phyloP scores from a whole-genome alignment of 2,888 invertebrate genomes.

The Therioaphis trifolii region DNA sequence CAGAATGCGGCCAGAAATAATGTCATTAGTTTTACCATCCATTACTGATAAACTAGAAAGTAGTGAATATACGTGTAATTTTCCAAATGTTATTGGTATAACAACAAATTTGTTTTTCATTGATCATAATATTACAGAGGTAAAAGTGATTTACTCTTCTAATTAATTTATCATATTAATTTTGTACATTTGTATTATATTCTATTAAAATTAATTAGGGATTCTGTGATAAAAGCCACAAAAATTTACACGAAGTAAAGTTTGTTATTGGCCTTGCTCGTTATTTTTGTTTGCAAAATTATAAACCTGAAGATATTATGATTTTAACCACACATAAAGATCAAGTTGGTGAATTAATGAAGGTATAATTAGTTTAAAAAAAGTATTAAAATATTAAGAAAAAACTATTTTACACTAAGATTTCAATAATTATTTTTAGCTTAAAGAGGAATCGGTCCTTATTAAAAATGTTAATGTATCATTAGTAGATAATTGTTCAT shows the following conservation, averaged over 20 bases:
- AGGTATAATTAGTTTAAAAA: constrained; percentile 68
- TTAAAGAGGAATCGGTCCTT: constrained; percentile 51
- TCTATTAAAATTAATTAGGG: constrained; percentile 63
- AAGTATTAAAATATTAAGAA: constrained; percentile 68
- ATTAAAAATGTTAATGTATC: constrained; percentile 69
- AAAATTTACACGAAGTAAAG: constrained; percentile 75
- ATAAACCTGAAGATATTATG: constrained; percentile 75
- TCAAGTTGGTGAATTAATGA: constrained; percentile 42
- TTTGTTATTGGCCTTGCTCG: constrained; percentile 75
- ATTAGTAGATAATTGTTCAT: constrained; percentile 84
- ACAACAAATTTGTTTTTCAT: constrained; percentile 77
- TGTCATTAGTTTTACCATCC: constrained; percentile 70
- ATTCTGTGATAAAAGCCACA: constrained; percentile 73
- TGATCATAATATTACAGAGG: constrained; percentile 74
- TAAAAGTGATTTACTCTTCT: constrained; percentile 67
- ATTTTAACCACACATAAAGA: constrained; percentile 78
- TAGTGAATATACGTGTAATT: constrained; percentile 73
- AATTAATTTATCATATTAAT: background rate
- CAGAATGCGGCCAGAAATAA: constrained; percentile 60
- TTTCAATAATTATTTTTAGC: constrained; percentile 24
- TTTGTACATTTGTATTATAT: background rate
- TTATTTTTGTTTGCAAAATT: constrained; percentile 75
- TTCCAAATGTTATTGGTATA: constrained; percentile 75
- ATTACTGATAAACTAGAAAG: constrained; percentile 77
- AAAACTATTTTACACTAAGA: background rate